Conservation (phyloP, 2,113 vertebrate species). For the Aptenodytes patagonicus region DNA sequence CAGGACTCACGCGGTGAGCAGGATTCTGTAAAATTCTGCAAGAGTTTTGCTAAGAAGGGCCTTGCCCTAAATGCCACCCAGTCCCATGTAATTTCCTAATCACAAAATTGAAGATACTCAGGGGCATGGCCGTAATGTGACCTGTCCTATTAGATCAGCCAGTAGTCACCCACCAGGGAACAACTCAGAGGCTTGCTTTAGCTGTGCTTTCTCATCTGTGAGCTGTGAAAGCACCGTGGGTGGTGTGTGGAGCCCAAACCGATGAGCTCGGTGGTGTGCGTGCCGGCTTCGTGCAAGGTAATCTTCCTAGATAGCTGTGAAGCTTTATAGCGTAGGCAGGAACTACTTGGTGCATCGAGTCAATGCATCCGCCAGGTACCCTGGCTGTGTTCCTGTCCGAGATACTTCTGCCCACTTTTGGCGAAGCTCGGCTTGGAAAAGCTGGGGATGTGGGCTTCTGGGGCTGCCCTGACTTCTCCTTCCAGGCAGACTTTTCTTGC, state of each 20-base stretch:
- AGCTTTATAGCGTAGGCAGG: neutral
- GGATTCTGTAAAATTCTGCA: neutral
- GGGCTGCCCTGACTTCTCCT: neutral
- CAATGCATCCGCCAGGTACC: neutral
- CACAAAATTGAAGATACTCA: neutral
- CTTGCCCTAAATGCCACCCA: neutral
- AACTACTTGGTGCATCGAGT: neutral
- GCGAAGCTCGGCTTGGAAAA: neutral
- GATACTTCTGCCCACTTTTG: neutral
- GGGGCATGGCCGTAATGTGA: neutral
- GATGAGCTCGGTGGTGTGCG: rapidly evolving
- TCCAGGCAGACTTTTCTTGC: neutral
- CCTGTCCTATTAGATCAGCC: neutral
- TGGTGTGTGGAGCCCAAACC: neutral
- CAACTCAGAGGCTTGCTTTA: neutral
- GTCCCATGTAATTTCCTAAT: neutral
- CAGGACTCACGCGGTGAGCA: neutral
- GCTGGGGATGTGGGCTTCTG: neutral
- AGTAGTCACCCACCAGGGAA: neutral
- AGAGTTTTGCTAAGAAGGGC: neutral
- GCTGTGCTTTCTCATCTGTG: neutral
- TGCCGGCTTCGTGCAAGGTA: neutral
- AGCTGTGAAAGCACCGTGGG: no score
- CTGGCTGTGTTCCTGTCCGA: neutral
- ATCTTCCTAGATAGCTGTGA: neutral